Evolutionary conservation across 2,797 vertebrate species (phyloP).

Genomic region (Pipistrellus pygmaeus): DNA sequence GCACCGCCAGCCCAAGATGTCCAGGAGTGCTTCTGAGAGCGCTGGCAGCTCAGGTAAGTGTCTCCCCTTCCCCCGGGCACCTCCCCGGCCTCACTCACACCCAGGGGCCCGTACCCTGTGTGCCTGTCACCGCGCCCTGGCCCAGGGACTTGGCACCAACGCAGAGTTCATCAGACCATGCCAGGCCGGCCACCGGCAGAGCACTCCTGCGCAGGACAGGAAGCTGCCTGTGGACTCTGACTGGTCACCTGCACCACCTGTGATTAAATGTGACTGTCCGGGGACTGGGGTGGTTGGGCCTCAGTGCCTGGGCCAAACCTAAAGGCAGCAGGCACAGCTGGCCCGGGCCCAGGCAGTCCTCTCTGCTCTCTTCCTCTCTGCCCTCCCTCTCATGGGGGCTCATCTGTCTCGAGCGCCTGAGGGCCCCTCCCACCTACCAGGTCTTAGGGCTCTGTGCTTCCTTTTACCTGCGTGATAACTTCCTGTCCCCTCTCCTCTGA

Average conservation of each 20-base stretch:
- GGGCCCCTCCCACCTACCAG: not conserved
- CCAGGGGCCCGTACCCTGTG: not conserved
- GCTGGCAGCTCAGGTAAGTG: slow-evolving; percentile 90
- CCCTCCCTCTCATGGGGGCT: not conserved
- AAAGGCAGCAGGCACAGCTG: not conserved
- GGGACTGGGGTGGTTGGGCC: not conserved
- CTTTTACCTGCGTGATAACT: not conserved
- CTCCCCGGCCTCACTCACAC: not conserved
- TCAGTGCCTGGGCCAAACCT: not conserved
- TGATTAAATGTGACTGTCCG: not conserved
- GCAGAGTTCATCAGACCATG: not conserved
- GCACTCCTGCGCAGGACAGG: not conserved
- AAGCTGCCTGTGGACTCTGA: not conserved
- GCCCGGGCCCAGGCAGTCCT: not conserved
- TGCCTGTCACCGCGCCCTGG: not conserved
- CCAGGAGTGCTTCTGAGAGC: slow-evolving; percentile 95
- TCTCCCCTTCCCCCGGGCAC: not conserved
- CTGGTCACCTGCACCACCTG: not conserved
- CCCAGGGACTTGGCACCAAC: not conserved
- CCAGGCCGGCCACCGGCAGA: not conserved
- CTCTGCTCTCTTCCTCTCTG: not conserved
- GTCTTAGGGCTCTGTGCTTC: fast-evolving
- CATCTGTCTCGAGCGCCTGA: not conserved
- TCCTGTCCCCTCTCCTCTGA: not conserved
- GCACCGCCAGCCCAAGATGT: slow-evolving; percentile 91